Percentiles rank a stretch among this genome's conserved stretches.
These are phyloP conservation scores for Hoplodrina blanda DNA, from an alignment of 2,888 invertebrate genomes.

Conservation along the genomic window DNA sequence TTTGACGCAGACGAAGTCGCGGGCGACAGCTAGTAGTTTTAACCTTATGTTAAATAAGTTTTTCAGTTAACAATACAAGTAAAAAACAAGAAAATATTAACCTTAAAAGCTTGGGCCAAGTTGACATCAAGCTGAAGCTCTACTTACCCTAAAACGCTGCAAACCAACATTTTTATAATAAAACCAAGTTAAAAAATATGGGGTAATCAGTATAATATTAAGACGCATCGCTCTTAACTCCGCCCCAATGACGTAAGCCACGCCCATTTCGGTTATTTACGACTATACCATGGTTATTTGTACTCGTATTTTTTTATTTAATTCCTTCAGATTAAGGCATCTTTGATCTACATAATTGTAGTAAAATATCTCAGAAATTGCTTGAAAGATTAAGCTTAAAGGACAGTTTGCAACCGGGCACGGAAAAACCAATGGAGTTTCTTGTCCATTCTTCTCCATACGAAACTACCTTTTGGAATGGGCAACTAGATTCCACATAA, in stretches of 20 bases:
- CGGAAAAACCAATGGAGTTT: too few species aligned
- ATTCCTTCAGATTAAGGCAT: constrained; percentile 35
- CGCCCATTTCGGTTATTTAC: constrained; percentile 66
- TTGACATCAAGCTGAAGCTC: not conserved
- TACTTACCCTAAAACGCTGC: not conserved
- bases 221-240: constrained; percentile 47
- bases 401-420: not conserved
- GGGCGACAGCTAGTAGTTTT: too few species aligned
- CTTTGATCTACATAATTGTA: constrained; percentile 57
- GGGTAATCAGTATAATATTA: constrained; percentile 57
- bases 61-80: too few species aligned
- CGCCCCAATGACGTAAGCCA: constrained; percentile 56
- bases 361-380: constrained; percentile 37
- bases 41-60: too few species aligned
- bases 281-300: constrained; percentile 31
- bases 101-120: too few species aligned
- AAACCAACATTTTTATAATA: constrained; percentile 14
- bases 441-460: too few species aligned
- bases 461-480: too few species aligned
- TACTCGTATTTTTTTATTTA: constrained; percentile 43
- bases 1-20: too few species aligned
- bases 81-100: too few species aligned
- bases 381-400: constrained; percentile 36
- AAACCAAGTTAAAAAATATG: constrained; percentile 41
- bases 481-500: too few species aligned